Base-by-base conservation (phyloP, 2,888 invertebrate genomes). In the Brachycybe producta region DNA sequence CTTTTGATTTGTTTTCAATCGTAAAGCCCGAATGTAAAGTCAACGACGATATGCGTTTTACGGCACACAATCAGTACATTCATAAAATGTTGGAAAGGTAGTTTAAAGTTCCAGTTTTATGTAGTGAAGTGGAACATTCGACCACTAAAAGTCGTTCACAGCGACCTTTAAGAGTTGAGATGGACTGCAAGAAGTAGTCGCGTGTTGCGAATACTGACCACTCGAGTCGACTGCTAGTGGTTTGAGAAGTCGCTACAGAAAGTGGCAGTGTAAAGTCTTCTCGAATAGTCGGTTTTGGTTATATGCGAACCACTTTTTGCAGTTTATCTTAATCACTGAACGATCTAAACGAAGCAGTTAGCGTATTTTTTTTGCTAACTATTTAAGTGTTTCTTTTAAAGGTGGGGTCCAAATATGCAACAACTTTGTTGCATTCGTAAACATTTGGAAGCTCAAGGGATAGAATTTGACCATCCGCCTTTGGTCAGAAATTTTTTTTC, bases 11-110 rank as follows among this genome's bases (percentile, higher is more conserved):
- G 48, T 53, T 53, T 53, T 55, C 52, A n/a, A n/a, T n/a, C n/a
- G 64, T 66, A 24, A 58, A 76, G 73, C 82, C 85, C 1, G 82
- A 84, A 56, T 90, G 88, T 61, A 78, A 80, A 57, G 77, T 88
- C 0, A 76, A 80, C 11, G 88, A 91, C 55, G 84, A 85, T 54
- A 81, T 86, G 75, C 70, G 85, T 3, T 92, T 94, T 61, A 82
- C 81, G 0, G 84, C 85, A 0, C 82, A 83, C 56, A 86, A 90
- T 67, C 94, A 94, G 63, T 88, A 90, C 60, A 79, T 92, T 1
- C 82, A 88, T 59, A 83, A 86, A 56, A 79, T 92, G 77, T 74
- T 82, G 59, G 78, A 80, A 59, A 77, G 91, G 28, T 64, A 54
- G 1, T n/a, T 38, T 4, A 27, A 4, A 43, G n/a, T 43, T 43